These are phyloP conservation scores for Poecilia gillii DNA, from an alignment of 2,797 vertebrate genomes.

Conservation along the genomic window DNA sequence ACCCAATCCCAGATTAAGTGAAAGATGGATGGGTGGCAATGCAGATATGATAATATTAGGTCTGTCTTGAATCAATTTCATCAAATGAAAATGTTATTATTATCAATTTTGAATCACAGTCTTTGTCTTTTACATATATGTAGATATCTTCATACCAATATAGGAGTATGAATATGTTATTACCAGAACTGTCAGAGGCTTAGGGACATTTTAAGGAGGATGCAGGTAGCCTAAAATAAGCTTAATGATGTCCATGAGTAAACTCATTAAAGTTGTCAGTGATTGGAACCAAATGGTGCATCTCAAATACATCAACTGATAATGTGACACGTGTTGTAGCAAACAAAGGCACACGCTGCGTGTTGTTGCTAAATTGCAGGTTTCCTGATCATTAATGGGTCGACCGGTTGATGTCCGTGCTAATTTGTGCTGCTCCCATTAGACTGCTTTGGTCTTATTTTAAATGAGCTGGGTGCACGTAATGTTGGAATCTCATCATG, in stretches of 20 bases:
- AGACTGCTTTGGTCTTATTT: background rate
- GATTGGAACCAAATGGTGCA: background rate
- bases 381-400: constrained; percentile 4
- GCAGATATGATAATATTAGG: too few species aligned
- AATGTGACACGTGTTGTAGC: background rate
- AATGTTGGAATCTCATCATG: background rate
- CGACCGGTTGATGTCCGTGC: background rate
- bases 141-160: background rate
- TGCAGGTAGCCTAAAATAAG: background rate
- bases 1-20: too few species aligned
- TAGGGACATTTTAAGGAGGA: background rate
- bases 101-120: background rate
- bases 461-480: background rate
- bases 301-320: background rate
- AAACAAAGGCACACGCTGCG: background rate
- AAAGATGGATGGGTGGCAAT: too few species aligned
- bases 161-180: background rate
- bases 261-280: background rate
- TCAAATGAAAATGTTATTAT: background rate
- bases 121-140: background rate
- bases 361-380: background rate
- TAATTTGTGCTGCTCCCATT: constrained; percentile 1
- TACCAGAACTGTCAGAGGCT: background rate
- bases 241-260: background rate
- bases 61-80: background rate